These are phyloP conservation scores for Myzus persicae DNA, from an alignment of 1,140 invertebrate genomes.

Conservation along the genomic window DNA sequence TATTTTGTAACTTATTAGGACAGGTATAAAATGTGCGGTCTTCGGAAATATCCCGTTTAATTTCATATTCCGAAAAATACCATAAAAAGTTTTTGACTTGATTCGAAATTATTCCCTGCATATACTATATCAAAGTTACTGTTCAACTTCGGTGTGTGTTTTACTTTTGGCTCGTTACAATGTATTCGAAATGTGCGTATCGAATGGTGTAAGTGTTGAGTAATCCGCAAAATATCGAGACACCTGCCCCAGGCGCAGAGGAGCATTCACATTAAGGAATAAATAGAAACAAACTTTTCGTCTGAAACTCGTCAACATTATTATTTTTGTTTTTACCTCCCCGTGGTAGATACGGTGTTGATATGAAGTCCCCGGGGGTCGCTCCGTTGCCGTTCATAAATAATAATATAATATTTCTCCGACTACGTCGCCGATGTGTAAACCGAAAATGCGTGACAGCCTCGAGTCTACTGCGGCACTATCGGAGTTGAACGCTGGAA, in stretches of 20 bases:
- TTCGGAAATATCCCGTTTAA: not conserved
- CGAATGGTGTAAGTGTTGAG: constrained; percentile 26
- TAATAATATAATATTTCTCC: constrained; percentile 7
- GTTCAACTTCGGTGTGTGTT: not conserved
- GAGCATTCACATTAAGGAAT: not conserved
- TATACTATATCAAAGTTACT: not conserved
- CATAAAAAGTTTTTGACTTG: constrained; percentile 18
- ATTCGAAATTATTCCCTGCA: not conserved
- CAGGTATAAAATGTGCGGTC: not conserved
- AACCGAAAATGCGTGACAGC: not conserved
- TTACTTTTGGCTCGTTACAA: not conserved
- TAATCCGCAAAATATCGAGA: not conserved
- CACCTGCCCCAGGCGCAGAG: not conserved
- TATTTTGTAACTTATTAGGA: not conserved
- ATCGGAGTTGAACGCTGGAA: not conserved
- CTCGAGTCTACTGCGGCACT: not conserved
- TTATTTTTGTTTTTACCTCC: constrained; percentile 10
- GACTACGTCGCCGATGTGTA: too few species aligned
- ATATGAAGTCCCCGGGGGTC: not conserved
- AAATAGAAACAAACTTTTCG: constrained; percentile 41
- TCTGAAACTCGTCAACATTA: constrained; percentile 23
- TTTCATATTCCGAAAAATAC: not conserved
- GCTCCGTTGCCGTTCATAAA: not conserved
- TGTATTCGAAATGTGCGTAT: not conserved
- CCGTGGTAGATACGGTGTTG: not conserved